Evolutionary conservation across 2,888 invertebrate genomes (phyloP).

Genomic region (Petrolisthes cinctipes): DNA sequence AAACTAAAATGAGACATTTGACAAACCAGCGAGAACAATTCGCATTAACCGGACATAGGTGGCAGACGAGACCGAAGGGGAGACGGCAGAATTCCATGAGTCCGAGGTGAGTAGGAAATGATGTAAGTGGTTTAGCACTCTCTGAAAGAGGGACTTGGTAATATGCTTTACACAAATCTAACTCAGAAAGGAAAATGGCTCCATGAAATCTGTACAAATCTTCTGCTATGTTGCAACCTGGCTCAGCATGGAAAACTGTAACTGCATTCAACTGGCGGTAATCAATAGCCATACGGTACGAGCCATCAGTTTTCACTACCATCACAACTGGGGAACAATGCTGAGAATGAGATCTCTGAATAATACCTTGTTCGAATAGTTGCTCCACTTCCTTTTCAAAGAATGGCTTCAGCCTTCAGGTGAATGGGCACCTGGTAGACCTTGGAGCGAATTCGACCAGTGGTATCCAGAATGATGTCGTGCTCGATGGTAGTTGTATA

Average conservation of each 20-base stretch:
- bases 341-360: neutral
- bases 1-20: slow-evolving; percentile 29
- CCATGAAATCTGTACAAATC: too few species aligned
- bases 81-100: slow-evolving; percentile 36
- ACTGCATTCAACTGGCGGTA: too few species aligned
- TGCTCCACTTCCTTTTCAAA: neutral
- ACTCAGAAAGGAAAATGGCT: too few species aligned
- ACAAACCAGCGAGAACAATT: too few species aligned
- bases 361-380: neutral
- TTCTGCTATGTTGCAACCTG: too few species aligned
- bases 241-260: too few species aligned
- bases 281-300: slow-evolving; percentile 26
- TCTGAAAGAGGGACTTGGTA: too few species aligned
- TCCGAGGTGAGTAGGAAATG: slow-evolving; percentile 32
- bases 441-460: neutral
- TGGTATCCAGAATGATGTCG: neutral
- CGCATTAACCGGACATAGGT: slow-evolving; percentile 33
- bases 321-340: slow-evolving; percentile 23
- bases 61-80: slow-evolving; percentile 31
- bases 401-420: neutral
- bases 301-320: slow-evolving; percentile 14
- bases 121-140: slow-evolving; percentile 8
- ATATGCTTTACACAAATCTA: too few species aligned
- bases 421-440: neutral
- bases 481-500: too few species aligned